phyloP scores from a whole-genome alignment of 2,888 invertebrate genomes.

The Alviniconcha strummeri region DNA sequence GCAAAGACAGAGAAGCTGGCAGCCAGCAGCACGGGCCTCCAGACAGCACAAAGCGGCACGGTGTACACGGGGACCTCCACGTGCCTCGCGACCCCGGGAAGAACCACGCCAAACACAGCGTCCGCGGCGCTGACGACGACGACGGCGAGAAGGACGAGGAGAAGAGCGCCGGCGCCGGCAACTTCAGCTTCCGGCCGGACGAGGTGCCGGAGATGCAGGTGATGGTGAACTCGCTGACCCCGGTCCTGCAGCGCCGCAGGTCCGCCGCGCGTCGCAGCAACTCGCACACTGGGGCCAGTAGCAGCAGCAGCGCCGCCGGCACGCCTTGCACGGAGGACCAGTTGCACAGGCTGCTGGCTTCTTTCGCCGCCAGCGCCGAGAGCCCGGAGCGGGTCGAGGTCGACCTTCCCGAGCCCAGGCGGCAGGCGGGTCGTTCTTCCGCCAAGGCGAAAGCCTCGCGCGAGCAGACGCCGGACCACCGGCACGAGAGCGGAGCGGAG shows the following conservation, averaged over 20 bases:
- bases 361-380: background rate
- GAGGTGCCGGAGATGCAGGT: slow-evolving; percentile 61
- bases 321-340: background rate
- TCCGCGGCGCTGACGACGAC: background rate
- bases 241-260: slow-evolving; percentile 55
- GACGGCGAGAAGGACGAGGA: background rate
- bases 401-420: background rate
- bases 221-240: slow-evolving; percentile 60
- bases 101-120: background rate
- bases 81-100: too few relatives aligned
- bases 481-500: background rate
- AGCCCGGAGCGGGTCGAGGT: background rate
- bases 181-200: slow-evolving; percentile 42
- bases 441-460: background rate
- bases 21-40: background rate
- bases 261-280: slow-evolving; percentile 42
- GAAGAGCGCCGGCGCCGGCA: background rate
- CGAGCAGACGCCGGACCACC: background rate
- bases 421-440: background rate
- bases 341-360: background rate
- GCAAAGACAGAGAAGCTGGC: background rate
- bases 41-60: background rate
- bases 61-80: background rate
- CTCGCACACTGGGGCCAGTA: slow-evolving; percentile 35
- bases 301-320: slow-evolving; percentile 8